Percentiles rank a stretch among this genome's conserved stretches.
These are phyloP conservation scores for Setophaga petechia DNA, from an alignment of 2,113 vertebrate species.

Conservation along the genomic window DNA sequence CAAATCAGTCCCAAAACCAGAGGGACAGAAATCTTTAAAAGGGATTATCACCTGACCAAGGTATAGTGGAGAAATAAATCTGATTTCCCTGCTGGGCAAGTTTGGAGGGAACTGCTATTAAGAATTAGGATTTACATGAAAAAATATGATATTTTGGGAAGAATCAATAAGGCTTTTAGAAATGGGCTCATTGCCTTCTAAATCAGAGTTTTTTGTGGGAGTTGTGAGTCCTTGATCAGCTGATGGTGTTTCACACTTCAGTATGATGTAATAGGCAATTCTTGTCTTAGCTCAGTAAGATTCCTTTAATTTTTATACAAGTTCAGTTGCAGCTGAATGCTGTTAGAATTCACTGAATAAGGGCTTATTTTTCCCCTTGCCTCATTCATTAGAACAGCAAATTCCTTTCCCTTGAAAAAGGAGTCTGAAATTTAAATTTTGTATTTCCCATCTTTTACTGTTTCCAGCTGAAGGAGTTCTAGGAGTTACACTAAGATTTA, in stretches of 20 bases:
- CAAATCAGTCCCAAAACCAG: neutral
- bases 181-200: neutral
- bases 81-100: neutral
- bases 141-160: neutral
- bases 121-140: neutral
- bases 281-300: neutral
- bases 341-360: neutral
- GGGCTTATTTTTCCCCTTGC: neutral
- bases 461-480: neutral
- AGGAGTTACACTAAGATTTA: neutral
- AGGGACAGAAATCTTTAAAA: neutral
- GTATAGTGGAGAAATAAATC: neutral
- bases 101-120: neutral
- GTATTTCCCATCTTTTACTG: neutral
- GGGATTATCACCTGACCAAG: accelerated
- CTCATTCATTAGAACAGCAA: neutral
- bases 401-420: neutral
- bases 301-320: neutral
- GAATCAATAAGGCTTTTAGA: neutral
- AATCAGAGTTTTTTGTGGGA: neutral
- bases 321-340: neutral
- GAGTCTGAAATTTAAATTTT: neutral
- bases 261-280: neutral
- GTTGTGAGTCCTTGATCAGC: neutral
- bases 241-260: neutral